phyloP scores from a whole-genome alignment of 2,797 vertebrate species.

The Ctenochaetus hawaiiensis region DNA sequence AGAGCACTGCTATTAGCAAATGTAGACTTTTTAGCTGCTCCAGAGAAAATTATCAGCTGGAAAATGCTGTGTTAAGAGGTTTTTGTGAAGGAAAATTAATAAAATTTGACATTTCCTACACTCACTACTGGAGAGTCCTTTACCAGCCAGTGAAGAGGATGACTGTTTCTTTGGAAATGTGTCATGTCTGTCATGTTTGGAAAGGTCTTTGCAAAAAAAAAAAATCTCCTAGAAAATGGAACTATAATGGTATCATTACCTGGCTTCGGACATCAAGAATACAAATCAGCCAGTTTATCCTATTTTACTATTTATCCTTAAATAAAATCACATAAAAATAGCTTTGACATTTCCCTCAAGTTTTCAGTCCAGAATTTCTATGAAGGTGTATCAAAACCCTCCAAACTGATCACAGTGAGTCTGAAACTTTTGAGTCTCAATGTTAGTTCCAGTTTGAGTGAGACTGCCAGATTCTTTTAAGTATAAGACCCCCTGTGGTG shows the following conservation, averaged over 20 bases:
- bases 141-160: background rate
- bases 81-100: constrained; percentile 18
- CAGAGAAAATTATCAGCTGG: constrained; percentile 30
- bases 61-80: background rate
- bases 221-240: background rate
- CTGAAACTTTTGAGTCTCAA: constrained; percentile 15
- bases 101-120: constrained; percentile 27
- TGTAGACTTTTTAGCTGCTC: constrained; percentile 21
- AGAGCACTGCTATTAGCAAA: constrained; percentile 24
- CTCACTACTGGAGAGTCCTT: background rate
- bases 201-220: constrained; percentile 7
- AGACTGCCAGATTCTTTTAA: constrained; percentile 15
- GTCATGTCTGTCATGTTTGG: background rate
- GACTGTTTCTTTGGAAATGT: constrained; percentile 7
- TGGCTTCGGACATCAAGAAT: background rate
- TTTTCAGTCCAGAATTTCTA: background rate
- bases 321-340: constrained; percentile 5
- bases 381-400: constrained; percentile 37
- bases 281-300: background rate
- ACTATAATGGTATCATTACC: background rate
- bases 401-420: constrained; percentile 6
- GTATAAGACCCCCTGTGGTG: constrained; percentile 12
- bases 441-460: constrained; percentile 38
- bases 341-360: background rate
- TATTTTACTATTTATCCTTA: background rate